Evolutionary conservation across 1,140 invertebrate species (phyloP).

Genomic region (Palaemon carinicauda): DNA sequence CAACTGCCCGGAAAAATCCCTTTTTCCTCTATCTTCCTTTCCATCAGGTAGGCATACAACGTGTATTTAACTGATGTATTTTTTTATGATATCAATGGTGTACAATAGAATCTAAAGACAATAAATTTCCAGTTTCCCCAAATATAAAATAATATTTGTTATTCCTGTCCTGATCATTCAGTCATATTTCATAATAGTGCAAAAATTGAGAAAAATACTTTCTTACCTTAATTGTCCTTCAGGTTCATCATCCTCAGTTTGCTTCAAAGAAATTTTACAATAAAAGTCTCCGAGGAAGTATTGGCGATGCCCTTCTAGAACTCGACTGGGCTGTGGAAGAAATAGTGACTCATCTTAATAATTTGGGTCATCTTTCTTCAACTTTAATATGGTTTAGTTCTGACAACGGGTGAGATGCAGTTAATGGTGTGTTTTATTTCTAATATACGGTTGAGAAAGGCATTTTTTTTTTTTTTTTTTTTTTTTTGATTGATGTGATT

Average conservation of each 20-base stretch:
- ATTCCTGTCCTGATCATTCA: too few relatives aligned
- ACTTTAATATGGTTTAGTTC: slow-evolving; percentile 29
- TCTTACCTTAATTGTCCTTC: not conserved
- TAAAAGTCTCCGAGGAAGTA: not conserved
- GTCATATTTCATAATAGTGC: too few relatives aligned
- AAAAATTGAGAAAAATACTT: not conserved
- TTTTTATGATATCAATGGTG: not conserved
- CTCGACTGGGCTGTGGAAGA: slow-evolving; percentile 23
- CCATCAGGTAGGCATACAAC: too few relatives aligned
- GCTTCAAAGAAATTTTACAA: slow-evolving; percentile 11
- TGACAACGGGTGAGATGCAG: slow-evolving; percentile 20
- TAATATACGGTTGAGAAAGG: too few relatives aligned
- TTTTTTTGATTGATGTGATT: too few relatives aligned
- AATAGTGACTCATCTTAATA: not conserved
- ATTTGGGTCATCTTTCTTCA: not conserved
- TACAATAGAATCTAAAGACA: not conserved
- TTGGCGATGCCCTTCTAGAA: slow-evolving; percentile 6
- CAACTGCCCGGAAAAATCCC: not conserved
- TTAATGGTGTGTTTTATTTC: too few relatives aligned
- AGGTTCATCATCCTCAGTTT: slow-evolving; percentile 39
- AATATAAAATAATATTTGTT: too few relatives aligned
- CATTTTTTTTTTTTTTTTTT: too few relatives aligned
- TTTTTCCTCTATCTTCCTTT: slow-evolving; percentile 45
- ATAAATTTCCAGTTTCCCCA: not conserved
- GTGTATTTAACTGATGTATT: not conserved